Evolutionary conservation across 2,888 invertebrate genomes (phyloP), one percentile per base, ranked within the genome.

Genomic region (Erebia palarica): DNA sequence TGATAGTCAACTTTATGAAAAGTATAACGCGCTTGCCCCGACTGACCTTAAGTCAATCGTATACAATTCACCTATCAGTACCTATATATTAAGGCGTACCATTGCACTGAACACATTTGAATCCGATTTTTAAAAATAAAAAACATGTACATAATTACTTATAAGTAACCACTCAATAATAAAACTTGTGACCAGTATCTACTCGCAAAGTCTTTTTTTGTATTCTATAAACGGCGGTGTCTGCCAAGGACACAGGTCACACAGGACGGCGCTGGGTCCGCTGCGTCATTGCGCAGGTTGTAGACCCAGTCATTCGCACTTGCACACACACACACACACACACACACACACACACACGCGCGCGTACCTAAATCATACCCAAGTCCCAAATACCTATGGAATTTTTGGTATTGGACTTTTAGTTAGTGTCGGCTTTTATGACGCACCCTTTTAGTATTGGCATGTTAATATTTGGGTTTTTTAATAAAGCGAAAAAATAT

Each of bases 251-350:
- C 82, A 76, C 74, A 58, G 78, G 80, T 77, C 77, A 76, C 81
- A 75, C 74, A 58, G 78, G 80, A 77, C 78, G 77, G 75, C 72
- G 77, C 70, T 78, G 78, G 78, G 76, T 76, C 77, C 73, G 77
- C 80, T 80, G 84, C 80, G 83, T 82, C 83, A 83, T 77, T 80
- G 76, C 74, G 78, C 79, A 82, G 84, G 84, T 82, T 84, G 82
- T 81, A 83, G 81, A 84, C 81, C 84, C 81, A 84, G 82, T 79
- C 85, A 79, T 84, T 84, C 82, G 84, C 84, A 82, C 82, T 16
- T 63, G 18, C 49, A 14, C 13, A 44, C 53, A 60, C 53, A 47
- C 51, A 51, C 36, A 10, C 18, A 3, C n/a, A 55, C 55, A n/a
- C 49, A 27, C 13, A 44, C 21, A 55, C 27, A 47, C n/a, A n/a